Evolutionary conservation across 2,113 vertebrate genomes (phyloP).

Genomic region (Pelvicachromis taeniatus): DNA sequence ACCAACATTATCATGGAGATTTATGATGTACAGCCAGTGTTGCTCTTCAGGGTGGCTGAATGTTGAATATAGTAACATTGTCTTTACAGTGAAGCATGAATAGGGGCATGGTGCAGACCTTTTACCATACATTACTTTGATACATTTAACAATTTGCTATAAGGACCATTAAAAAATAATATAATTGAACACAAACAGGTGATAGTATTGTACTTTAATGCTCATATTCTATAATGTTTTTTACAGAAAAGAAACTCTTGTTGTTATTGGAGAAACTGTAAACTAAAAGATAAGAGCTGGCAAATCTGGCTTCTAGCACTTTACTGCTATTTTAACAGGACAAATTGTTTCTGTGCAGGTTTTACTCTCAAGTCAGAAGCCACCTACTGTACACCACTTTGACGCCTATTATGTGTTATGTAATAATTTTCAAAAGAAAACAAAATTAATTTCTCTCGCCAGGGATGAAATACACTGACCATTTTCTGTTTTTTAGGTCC

Average conservation of each 20-base stretch:
- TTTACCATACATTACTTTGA: not conserved
- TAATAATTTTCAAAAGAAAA: not conserved
- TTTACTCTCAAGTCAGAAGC: not conserved
- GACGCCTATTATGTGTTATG: not conserved
- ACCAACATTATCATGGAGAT: not conserved
- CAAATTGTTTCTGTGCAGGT: not conserved
- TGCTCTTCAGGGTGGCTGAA: not conserved
- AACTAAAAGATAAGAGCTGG: not conserved
- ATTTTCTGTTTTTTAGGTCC: not conserved
- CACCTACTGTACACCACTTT: not conserved
- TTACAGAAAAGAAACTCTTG: not conserved
- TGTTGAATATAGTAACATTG: not conserved
- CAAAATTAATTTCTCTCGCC: not conserved
- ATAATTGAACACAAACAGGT: not conserved
- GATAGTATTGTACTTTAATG: not conserved
- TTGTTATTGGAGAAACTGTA: not conserved
- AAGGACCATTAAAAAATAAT: not conserved
- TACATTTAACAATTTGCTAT: not conserved
- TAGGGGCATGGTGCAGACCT: not conserved
- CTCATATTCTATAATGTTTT: not conserved
- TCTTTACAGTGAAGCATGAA: not conserved
- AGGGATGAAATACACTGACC: not conserved
- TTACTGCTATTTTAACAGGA: not conserved
- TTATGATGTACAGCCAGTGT: not conserved
- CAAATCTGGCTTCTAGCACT: not conserved